Evolutionary conservation across 2,113 vertebrate species (phyloP), one percentile per base, ranked within the genome.

Genomic region (Sinosuthora webbiana): DNA sequence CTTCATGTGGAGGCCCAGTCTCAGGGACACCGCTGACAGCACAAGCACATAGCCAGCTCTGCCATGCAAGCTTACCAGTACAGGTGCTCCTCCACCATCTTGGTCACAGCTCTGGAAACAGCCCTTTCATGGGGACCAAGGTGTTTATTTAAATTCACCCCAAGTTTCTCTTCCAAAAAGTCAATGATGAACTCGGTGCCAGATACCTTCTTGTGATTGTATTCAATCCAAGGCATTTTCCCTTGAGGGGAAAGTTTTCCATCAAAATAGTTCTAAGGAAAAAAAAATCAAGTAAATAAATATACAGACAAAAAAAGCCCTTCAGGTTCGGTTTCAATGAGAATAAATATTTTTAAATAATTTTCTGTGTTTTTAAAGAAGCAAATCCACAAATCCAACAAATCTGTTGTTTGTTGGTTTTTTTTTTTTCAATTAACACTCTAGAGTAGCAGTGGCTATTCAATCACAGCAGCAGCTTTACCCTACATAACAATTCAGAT

Each of bases 201-300:
- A 70, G 99, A 99, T 41, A 98, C 99, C 81, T 99, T 98, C 97
- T 99, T 97, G 64, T 99, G 98, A 96, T 99, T 99, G 97, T 99
- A 99, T 98, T 99, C 99, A 71, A 99, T 99, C 99, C 99, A 99
- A 71, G 99, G 99, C 99, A 99, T 99, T 95, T 99, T 99, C 63
- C 99, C 99, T 98, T 99, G 99, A 50, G 99, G 98, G 44, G 99
- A 99, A 91, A 99, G 98, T 97, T 99, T 99, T 96, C 99, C 99
- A 89, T 99, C 99, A 97, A 99, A 99, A 98, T 99, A 99, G 96
- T 99, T 99, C 99, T 99, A 98, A 83, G 42, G 37, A 53, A 78
- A 60, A 86, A 69, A 85, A 33, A 31, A 56, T 3, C 7, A 96
- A 79, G 49, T 63, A 87, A 95, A 68, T 31, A 89, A 70, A 74